phyloP scores from a whole-genome alignment of 2,888 invertebrate genomes.

The Campoletis raptor region DNA sequence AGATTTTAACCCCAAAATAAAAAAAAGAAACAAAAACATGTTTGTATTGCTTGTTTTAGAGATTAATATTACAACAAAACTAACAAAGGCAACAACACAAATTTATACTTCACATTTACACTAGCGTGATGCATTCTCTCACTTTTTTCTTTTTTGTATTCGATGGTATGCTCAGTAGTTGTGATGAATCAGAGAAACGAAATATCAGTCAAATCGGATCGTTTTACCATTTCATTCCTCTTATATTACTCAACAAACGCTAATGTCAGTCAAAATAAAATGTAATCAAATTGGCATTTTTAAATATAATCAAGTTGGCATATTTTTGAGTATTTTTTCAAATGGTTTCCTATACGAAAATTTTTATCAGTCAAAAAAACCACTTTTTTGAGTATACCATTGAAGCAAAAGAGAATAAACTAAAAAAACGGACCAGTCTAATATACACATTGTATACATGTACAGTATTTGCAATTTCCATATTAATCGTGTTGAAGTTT shows the following conservation, averaged over 20 bases:
- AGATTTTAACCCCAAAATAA: slow-evolving; percentile 67
- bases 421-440: slow-evolving; percentile 30
- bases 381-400: not conserved
- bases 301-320: no score
- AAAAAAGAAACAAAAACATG: slow-evolving; percentile 19
- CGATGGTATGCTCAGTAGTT: not conserved
- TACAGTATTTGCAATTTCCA: slow-evolving; percentile 42
- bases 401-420: slow-evolving; percentile 5
- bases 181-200: not conserved
- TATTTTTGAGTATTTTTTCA: not conserved
- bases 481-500: not conserved
- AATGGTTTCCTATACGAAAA: not conserved
- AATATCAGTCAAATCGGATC: not conserved
- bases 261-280: not conserved
- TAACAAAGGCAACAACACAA: slow-evolving; percentile 34
- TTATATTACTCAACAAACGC: not conserved
- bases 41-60: slow-evolving; percentile 53
- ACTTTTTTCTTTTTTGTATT: slow-evolving; percentile 5
- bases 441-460: slow-evolving; percentile 49
- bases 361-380: not conserved
- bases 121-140: slow-evolving; percentile 13
- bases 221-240: not conserved
- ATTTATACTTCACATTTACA: slow-evolving; percentile 59
- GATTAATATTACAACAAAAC: slow-evolving; percentile 15
- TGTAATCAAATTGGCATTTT: not conserved